These are phyloP conservation scores for Rhabdomys pumilio DNA, from an alignment of 2,797 vertebrate genomes.

Conservation along the genomic window DNA sequence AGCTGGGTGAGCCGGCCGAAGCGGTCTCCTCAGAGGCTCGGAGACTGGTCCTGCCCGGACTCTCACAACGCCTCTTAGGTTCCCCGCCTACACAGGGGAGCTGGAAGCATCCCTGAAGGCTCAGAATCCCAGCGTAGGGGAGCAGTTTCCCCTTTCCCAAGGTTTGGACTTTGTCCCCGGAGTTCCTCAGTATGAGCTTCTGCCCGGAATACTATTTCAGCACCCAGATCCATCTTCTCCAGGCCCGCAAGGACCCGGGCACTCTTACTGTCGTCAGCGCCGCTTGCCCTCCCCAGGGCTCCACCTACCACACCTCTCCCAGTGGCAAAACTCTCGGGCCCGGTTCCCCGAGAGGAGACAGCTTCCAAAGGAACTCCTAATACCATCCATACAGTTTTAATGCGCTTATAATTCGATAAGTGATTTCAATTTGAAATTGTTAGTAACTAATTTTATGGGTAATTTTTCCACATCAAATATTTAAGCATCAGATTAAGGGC, in stretches of 20 bases:
- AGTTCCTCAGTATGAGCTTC: not conserved
- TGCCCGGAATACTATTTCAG: not conserved
- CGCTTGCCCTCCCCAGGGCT: not conserved
- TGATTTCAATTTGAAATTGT: conserved; percentile 87
- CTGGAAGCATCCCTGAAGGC: not conserved
- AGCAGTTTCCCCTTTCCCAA: not conserved
- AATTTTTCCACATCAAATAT: conserved; percentile 87
- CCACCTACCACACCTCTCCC: not conserved
- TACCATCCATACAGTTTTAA: conserved; percentile 84
- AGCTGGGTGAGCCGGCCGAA: not conserved
- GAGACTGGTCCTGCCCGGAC: not conserved
- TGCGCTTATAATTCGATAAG: conserved; percentile 87
- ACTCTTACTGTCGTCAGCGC: not conserved
- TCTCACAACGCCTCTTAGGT: not conserved
- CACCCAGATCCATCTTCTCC: not conserved
- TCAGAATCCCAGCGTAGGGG: not conserved
- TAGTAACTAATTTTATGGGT: conserved; percentile 87
- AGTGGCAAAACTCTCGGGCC: conserved; percentile 22
- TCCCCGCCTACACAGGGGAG: not conserved
- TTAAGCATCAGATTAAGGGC: conserved; percentile 83
- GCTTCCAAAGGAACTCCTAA: conserved; percentile 77
- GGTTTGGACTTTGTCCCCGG: not conserved
- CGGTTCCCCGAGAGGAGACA: conserved; percentile 19
- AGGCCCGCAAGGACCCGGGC: not conserved
- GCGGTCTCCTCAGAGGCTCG: fast-evolving